Evolutionary conservation across 2,113 vertebrate genomes (phyloP).

Genomic region (Poicephalus meyeri): DNA sequence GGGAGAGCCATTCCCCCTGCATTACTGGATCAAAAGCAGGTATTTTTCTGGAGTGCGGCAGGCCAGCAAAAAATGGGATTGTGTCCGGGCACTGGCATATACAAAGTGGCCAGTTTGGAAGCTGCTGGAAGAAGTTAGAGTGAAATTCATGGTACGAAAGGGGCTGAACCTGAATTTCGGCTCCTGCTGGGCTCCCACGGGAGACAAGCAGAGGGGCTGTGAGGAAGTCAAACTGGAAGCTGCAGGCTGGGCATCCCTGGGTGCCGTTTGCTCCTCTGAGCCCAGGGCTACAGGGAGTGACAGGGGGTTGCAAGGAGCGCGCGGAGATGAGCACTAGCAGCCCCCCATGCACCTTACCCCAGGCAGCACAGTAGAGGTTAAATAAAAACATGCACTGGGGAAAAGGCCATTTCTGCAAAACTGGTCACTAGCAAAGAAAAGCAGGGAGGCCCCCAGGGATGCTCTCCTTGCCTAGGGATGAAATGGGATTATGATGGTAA

Average conservation of each 20-base stretch:
- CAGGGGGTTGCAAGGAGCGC: accelerated
- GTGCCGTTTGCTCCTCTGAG: background rate
- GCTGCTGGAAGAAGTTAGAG: background rate
- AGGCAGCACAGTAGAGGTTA: background rate
- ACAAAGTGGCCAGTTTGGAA: background rate
- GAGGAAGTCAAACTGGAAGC: background rate
- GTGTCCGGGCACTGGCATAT: background rate
- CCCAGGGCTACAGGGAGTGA: background rate
- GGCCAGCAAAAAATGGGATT: background rate
- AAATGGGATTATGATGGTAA: constrained; percentile 39
- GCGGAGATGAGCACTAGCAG: background rate
- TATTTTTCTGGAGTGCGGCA: background rate
- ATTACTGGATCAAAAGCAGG: background rate
- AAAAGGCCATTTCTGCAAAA: background rate
- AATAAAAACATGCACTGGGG: background rate
- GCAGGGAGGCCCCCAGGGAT: background rate
- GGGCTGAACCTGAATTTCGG: background rate
- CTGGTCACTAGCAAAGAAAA: constrained; percentile 5
- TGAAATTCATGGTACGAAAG: background rate
- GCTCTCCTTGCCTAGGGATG: constrained; percentile 28
- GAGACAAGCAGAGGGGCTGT: background rate
- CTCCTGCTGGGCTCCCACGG: background rate
- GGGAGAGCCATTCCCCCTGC: background rate
- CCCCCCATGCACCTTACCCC: background rate
- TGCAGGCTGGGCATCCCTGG: background rate